Percentiles rank a stretch among this genome's conserved stretches.
phyloP scores from a whole-genome alignment of 1,140 invertebrate species.

The Coelopa frigida region DNA sequence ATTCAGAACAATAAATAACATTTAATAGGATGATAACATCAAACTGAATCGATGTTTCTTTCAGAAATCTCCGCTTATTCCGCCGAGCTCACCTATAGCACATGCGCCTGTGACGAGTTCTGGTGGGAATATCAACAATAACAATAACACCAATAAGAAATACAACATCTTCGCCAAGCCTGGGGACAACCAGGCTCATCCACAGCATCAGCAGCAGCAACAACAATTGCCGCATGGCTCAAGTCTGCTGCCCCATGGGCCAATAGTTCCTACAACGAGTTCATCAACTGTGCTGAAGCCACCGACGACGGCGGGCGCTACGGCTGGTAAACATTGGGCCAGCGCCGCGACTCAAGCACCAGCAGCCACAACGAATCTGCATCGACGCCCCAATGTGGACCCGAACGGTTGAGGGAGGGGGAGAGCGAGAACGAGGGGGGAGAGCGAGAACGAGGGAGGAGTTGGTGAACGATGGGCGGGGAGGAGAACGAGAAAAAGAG shows the following conservation, averaged over 20 bases:
- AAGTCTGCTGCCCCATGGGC: neutral
- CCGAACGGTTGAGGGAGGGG: slow-evolving; percentile 38
- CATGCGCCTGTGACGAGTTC: neutral
- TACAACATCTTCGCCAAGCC: neutral
- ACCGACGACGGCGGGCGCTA: slow-evolving; percentile 11
- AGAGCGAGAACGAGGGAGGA: too few species aligned
- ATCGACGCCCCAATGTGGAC: slow-evolving; percentile 38
- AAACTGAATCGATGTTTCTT: too few species aligned
- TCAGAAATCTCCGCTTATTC: too few species aligned
- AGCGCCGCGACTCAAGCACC: neutral
- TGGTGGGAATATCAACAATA: neutral
- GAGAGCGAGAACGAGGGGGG: too few species aligned
- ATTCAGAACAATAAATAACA: too few species aligned
- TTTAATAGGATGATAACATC: too few species aligned
- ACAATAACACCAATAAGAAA: neutral
- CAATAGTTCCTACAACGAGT: slow-evolving; percentile 11
- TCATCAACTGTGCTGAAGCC: slow-evolving; percentile 2
- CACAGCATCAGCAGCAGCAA: slow-evolving; percentile 18
- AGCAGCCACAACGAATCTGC: slow-evolving; percentile 21
- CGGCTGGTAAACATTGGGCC: slow-evolving; percentile 25
- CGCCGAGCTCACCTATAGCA: neutral
- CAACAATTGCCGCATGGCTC: slow-evolving; percentile 6
- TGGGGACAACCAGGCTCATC: neutral
- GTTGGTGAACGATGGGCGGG: too few species aligned
- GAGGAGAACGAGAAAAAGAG: too few species aligned